A percentile compares a stretch with the other conserved stretches of the same genome.
Conservation (phyloP, 30 jellyfish, hydroid and myxozoan genomes). For the Pelagia noctiluca region DNA sequence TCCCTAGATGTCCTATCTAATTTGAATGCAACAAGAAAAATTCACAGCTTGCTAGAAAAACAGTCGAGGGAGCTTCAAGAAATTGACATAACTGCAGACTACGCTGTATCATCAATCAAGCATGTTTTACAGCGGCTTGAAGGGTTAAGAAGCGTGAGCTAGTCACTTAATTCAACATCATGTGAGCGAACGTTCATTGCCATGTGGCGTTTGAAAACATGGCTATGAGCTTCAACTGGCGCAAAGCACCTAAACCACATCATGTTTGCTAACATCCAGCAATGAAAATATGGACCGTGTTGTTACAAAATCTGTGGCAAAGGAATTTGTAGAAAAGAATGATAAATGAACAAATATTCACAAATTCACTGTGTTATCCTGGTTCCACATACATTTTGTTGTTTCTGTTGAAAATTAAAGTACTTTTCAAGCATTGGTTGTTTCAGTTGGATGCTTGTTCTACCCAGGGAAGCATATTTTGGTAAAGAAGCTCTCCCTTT, state of each 20-base stretch:
- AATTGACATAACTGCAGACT: conserved; percentile 62
- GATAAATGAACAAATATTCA: background rate
- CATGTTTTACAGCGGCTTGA: conserved; percentile 52
- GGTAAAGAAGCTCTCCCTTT: conserved; percentile 12
- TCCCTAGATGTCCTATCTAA: conserved; percentile 46
- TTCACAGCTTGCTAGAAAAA: conserved; percentile 41
- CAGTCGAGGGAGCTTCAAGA: conserved; percentile 53
- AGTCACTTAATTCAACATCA: conserved; percentile 26
- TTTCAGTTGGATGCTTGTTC: conserved; percentile 5
- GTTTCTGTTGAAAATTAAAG: conserved; percentile 1
- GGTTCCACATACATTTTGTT: background rate
- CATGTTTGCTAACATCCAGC: conserved; percentile 53
- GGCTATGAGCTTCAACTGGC: conserved; percentile 41
- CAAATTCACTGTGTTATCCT: background rate
- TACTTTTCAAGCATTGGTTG: conserved; percentile 13
- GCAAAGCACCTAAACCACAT: conserved; percentile 61
- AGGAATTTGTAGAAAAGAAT: conserved; percentile 30
- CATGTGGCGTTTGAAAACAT: conserved; percentile 68
- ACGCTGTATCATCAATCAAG: conserved; percentile 53
- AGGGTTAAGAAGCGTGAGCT: conserved; percentile 45
- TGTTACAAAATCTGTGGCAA: conserved; percentile 26
- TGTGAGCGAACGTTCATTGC: conserved; percentile 74
- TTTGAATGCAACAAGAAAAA: conserved; percentile 60
- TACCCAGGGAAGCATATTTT: conserved; percentile 15
- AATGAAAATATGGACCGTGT: conserved; percentile 39